A percentile compares a stretch with the other conserved stretches of the same genome.
Evolutionary conservation across 2,888 invertebrate species (phyloP).

Genomic region (Cryptops parisi): DNA sequence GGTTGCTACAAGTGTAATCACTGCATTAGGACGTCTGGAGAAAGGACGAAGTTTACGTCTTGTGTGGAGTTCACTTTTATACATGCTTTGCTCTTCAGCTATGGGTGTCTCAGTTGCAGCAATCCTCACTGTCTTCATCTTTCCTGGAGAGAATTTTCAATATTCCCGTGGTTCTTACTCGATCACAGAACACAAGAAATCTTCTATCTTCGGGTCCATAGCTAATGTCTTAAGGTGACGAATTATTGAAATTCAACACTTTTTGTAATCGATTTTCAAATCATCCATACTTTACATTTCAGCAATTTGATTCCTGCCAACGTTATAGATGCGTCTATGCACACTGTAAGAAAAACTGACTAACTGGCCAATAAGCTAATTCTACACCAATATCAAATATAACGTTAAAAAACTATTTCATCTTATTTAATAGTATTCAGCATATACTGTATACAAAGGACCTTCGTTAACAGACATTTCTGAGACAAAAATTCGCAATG

Average conservation of each 20-base stretch:
- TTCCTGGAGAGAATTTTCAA: background rate
- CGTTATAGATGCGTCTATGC: background rate
- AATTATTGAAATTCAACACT: too few relatives aligned
- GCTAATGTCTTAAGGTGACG: too few relatives aligned
- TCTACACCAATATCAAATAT: too few relatives aligned
- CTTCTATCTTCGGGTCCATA: too few relatives aligned
- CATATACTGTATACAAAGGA: background rate
- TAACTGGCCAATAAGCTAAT: too few relatives aligned
- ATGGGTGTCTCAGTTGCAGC: background rate
- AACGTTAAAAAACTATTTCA: too few relatives aligned
- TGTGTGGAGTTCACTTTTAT: background rate
- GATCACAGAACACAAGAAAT: too few relatives aligned
- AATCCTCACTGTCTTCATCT: background rate
- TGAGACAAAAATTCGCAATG: too few relatives aligned
- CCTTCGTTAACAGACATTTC: background rate
- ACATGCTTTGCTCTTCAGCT: background rate
- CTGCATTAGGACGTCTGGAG: background rate
- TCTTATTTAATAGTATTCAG: background rate
- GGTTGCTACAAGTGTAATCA: background rate
- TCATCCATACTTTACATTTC: background rate
- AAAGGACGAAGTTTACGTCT: background rate
- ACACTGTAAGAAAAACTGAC: background rate
- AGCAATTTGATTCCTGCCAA: background rate
- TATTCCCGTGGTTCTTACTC: too few relatives aligned
- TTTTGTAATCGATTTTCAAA: too few relatives aligned